Evolutionary conservation across 2,113 vertebrate genomes (phyloP).

Genomic region (Shinisaurus crocodilurus): DNA sequence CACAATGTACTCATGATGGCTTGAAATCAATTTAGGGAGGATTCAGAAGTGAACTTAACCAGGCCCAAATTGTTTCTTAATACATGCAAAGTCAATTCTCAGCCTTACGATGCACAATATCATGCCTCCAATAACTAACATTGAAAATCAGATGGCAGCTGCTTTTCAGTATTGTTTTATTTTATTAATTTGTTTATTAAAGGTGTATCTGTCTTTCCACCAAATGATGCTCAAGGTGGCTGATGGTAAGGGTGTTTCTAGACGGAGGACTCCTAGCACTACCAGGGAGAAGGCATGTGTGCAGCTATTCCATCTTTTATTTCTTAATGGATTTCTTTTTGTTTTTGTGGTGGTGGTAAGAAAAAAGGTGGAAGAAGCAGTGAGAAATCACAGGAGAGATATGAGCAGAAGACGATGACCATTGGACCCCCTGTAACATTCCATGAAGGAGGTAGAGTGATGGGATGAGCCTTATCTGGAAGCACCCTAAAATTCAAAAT

Average conservation of each 20-base stretch:
- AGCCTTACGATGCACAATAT: not conserved
- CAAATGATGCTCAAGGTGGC: not conserved
- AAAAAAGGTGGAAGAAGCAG: no score
- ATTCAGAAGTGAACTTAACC: not conserved
- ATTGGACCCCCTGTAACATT: no score
- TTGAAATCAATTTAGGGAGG: not conserved
- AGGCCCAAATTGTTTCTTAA: not conserved
- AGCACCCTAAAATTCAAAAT: no score
- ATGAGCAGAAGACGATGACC: no score
- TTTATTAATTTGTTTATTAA: not conserved
- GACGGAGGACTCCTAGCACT: no score
- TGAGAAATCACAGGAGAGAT: no score
- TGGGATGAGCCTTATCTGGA: no score
- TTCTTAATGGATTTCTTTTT: no score
- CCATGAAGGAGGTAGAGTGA: no score
- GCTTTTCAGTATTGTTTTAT: not conserved
- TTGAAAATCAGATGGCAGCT: not conserved
- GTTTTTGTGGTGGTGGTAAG: no score
- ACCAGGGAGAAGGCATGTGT: no score
- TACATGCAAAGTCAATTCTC: not conserved
- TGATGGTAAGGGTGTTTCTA: not conserved
- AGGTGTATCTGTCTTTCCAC: not conserved
- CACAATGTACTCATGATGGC: not conserved
- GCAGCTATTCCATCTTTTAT: no score
- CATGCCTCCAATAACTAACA: not conserved